phyloP scores from a whole-genome alignment of 2,113 vertebrate genomes.

The Saccopteryx leptura region DNA sequence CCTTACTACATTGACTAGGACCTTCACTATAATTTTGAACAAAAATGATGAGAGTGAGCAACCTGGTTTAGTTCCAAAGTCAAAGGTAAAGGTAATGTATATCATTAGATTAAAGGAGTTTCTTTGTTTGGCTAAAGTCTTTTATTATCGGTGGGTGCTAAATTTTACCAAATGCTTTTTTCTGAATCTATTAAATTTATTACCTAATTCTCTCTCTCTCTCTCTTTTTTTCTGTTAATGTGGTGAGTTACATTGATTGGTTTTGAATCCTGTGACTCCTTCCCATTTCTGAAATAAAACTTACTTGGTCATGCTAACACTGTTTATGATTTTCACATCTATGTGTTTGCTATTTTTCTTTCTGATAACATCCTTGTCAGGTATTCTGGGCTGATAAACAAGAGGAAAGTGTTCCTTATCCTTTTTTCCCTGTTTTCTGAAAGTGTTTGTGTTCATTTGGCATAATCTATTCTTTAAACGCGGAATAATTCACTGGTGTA shows the following conservation, averaged over 20 bases:
- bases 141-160: neutral
- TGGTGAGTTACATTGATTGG: neutral
- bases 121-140: neutral
- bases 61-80: neutral
- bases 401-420: neutral
- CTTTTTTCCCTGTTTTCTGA: neutral
- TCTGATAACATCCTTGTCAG: neutral
- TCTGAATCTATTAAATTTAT: conserved; percentile 31
- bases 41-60: neutral
- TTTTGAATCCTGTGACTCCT: neutral
- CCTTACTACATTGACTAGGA: neutral
- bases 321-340: neutral
- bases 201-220: neutral
- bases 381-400: neutral
- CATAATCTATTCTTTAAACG: conserved; percentile 52
- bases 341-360: conserved; percentile 27
- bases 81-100: neutral
- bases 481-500: conserved; percentile 43
- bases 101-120: neutral
- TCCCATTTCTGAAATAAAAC: neutral
- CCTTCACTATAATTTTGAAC: neutral
- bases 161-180: conserved; percentile 12
- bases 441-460: neutral
- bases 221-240: neutral
- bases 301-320: neutral